Percentiles rank a stretch among this genome's conserved stretches.
These are phyloP conservation scores for Crypturellus undulatus DNA, from an alignment of 2,113 vertebrate species.

Conservation along the genomic window DNA sequence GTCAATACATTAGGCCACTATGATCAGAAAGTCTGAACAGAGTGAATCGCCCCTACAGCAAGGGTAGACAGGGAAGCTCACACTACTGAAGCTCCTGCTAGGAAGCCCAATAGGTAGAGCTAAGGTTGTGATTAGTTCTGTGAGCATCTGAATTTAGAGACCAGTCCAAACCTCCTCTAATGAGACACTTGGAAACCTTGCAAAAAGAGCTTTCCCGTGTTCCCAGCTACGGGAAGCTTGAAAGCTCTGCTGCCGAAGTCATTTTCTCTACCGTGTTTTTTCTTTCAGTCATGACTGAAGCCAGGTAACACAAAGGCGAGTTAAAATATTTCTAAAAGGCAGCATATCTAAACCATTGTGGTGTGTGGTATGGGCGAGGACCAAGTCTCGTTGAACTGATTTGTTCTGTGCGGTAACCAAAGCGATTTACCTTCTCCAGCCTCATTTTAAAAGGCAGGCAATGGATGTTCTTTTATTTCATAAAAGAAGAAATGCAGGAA, in stretches of 20 bases:
- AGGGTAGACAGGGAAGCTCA: background rate
- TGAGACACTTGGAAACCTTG: background rate
- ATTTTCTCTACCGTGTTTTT: background rate
- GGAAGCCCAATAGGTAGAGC: no score
- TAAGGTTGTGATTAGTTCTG: background rate
- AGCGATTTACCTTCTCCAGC: background rate
- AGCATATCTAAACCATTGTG: background rate
- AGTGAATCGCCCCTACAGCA: fast-evolving
- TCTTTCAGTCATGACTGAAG: background rate
- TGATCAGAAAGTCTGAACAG: background rate
- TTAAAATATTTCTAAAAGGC: background rate
- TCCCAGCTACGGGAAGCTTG: background rate
- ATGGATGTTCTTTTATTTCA: background rate
- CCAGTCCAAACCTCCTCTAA: background rate
- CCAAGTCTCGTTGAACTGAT: background rate
- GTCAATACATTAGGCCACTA: fast-evolving
- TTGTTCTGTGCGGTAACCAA: background rate
- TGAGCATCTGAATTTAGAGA: background rate
- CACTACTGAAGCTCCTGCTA: background rate
- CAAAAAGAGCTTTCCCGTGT: background rate
- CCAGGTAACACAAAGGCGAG: background rate
- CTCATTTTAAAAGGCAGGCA: background rate
- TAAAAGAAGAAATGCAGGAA: background rate
- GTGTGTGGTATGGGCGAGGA: background rate
- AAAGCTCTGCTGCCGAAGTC: background rate